Evolutionary conservation across 2,888 invertebrate species (phyloP), one percentile per base, ranked within the genome.

Genomic region (Zele albiditarsus): DNA sequence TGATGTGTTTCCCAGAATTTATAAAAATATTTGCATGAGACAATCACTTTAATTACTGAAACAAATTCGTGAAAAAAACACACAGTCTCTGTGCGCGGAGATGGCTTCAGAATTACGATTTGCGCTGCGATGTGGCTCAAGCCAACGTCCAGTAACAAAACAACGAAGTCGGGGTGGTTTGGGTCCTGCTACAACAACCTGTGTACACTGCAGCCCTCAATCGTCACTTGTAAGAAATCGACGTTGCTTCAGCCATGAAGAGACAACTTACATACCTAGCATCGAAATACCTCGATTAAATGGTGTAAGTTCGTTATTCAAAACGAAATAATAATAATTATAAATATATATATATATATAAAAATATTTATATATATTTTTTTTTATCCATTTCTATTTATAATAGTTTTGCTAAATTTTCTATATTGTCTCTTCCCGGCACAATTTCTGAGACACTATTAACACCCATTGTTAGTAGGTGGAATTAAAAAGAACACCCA

Each of bases 41-140:
- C 33, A 16, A 58, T 58, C 53, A 49, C 57, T 4, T 31, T 33
- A 53, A 70, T 31, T n/a, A 27, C 38, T 66, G 8, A 71, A 4
- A n/a, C 28, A 70, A 70, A 28, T 62, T 42, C 49, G 58, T 70
- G 31, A 63, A 73, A 33, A 33, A 46, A 10, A 46, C n/a, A 46
- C 33, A 27, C 96, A 97, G 91, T 96, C 97, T 0, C 90, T 98
- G 70, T 98, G 98, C 89, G 95, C 97, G 58, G 98, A 98, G 91
- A 97, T 98, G 96, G 96, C 93, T 0, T 94, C 97, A 90, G 98
- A 98, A 90, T 90, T 98, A 76, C 91, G 97, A 38, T 97, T 97
- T 86, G 98, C 98, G 0, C 93, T 98, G 88, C 92, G 95, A 67
- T 98, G 98, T 80, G 96, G 96, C 5, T 95, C 97, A 1, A 92